Conservation (phyloP, 2,888 invertebrate species). For the Epinotia ramella region DNA sequence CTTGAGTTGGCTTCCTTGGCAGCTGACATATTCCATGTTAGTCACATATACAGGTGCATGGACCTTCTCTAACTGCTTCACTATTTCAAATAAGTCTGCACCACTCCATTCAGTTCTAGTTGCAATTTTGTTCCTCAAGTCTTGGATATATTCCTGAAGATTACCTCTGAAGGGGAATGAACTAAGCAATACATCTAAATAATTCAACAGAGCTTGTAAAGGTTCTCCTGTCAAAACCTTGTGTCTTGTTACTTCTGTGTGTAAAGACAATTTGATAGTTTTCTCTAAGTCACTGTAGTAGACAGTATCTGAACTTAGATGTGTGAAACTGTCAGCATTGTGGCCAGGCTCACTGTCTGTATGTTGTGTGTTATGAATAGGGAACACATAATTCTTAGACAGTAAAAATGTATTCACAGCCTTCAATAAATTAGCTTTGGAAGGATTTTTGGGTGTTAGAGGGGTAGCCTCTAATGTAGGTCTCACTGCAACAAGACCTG, state of each 20-base stretch:
- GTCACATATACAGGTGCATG: slow-evolving; percentile 85
- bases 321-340: slow-evolving; percentile 48
- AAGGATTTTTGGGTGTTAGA: slow-evolving; percentile 72
- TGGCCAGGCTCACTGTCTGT: slow-evolving; percentile 55
- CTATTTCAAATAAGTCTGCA: slow-evolving; percentile 84
- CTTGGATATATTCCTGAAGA: slow-evolving; percentile 87
- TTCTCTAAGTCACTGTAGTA: slow-evolving; percentile 96
- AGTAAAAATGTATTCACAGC: slow-evolving; percentile 84
- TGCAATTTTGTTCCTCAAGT: slow-evolving; percentile 83
- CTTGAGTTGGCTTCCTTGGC: slow-evolving; percentile 90
- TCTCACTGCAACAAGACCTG: slow-evolving; percentile 82
- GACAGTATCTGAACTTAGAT: slow-evolving; percentile 83
- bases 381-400: slow-evolving; percentile 76
- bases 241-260: slow-evolving; percentile 92
- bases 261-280: slow-evolving; percentile 92
- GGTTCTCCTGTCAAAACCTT: slow-evolving; percentile 89
- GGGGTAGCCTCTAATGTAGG: slow-evolving; percentile 67
- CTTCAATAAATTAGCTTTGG: slow-evolving; percentile 74
- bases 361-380: slow-evolving; percentile 58
- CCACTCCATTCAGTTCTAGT: slow-evolving; percentile 85
- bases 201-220: slow-evolving; percentile 90
- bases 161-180: slow-evolving; percentile 92
- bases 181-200: slow-evolving; percentile 88
- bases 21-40: slow-evolving; percentile 89
- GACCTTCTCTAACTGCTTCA: slow-evolving; percentile 81